Base-by-base conservation (phyloP, 2,113 vertebrate species). In the Caranx melampygus region DNA sequence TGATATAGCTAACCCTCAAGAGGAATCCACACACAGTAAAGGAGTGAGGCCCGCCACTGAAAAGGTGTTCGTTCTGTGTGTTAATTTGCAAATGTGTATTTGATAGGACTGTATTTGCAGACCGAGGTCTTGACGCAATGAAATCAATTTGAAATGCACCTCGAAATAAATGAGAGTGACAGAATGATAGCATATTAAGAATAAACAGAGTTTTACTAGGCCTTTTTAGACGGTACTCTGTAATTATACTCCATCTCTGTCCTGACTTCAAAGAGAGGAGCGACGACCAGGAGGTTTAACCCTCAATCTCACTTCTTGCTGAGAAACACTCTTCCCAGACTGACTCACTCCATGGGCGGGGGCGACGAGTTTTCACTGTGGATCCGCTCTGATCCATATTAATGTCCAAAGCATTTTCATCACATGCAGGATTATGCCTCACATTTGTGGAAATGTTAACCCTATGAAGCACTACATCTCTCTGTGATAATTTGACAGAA, bases 341-440 rank as follows among this genome's bases (percentile, higher is more conserved):
- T 68, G 74, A 89, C 79, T 85, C 78, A 82, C 77, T 77, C 21
- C 4, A 44, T 20, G 62, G 75, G 73, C 20, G 79, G 82, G 63
- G 88, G 84, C 35, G 40, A 74, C 7, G 61, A 75, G 8, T 82
- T 82, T 83, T 78, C 72, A 75, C 40, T 49, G 75, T 78, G 66
- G 66, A 82, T 88, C 83, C n/a, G 45, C 75, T 67, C 49, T 81
- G 87, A 88, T 91, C 89, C 82, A 85, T 81, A 87, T 87, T 91
- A 87, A 90, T 78, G 84, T 90, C 75, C 63, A 75, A 77, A 79
- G 72, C 68, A 51, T 83, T 89, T 88, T 90, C 80, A 83, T 86
- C 82, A 84, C 76, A 73, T 55, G 58, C 37, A 59, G 85, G 62
- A 89, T 87, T 81, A 82, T 34, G 72, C 51, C 45, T 85, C 63